Evolutionary conservation across 2,888 invertebrate species (phyloP).

Genomic region (Phaedon cochleariae): DNA sequence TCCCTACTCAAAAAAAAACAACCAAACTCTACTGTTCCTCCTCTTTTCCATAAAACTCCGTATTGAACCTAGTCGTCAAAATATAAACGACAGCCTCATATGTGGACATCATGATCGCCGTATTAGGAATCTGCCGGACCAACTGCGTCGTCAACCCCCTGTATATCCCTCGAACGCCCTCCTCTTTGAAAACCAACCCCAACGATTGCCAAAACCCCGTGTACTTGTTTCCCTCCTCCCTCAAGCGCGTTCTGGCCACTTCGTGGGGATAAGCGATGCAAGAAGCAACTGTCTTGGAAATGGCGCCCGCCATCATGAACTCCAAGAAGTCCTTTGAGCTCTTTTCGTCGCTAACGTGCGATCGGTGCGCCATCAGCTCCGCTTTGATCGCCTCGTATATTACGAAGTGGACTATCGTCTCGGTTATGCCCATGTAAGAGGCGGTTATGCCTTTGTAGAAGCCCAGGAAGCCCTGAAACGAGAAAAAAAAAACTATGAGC

Average conservation of each 20-base stretch:
- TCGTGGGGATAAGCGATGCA: constrained; percentile 94
- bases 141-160: constrained; percentile 94
- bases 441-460: constrained; percentile 99
- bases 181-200: constrained; percentile 80
- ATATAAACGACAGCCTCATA: constrained; percentile 93
- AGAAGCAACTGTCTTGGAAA: constrained; percentile 94
- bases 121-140: constrained; percentile 98
- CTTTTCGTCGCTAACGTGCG: constrained; percentile 68
- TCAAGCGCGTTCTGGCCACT: constrained; percentile 93
- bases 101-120: constrained; percentile 99
- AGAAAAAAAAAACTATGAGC: constrained; percentile 49
- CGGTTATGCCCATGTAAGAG: constrained; percentile 98
- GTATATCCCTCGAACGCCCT: constrained; percentile 91
- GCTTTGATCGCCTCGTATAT: constrained; percentile 98
- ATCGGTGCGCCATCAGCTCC: constrained; percentile 69
- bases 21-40: constrained; percentile 40
- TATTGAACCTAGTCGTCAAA: constrained; percentile 77
- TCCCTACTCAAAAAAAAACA: constrained; percentile 72
- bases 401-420: constrained; percentile 99
- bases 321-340: constrained; percentile 87
- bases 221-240: constrained; percentile 96
- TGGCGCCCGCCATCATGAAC: constrained; percentile 95
- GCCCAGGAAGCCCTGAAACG: constrained; percentile 79
- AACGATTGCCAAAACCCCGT: constrained; percentile 94
- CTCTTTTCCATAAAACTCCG: constrained; percentile 65